phyloP scores from a whole-genome alignment of 2,113 vertebrate genomes.

The cat (Felis catus) region F.catus_Fca126_mat1.0 CM031415.1:119876501-119877000 shows the following conservation, averaged over 20 bases:
- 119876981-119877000: neutral
- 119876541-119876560: neutral
- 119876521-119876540: neutral
- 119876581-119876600: neutral
- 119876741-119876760: neutral
- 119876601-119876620: neutral
- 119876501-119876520: neutral
- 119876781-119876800: neutral
- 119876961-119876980: neutral
- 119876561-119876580: neutral
- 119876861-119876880: neutral
- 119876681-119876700: neutral
- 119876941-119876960: neutral
- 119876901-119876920: neutral
- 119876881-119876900: neutral
- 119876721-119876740: neutral
- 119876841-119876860: neutral
- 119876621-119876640: neutral
- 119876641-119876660: neutral
- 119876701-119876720: neutral
- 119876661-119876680: neutral
- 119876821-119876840: neutral
- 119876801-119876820: neutral
- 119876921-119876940: neutral
- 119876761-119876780: neutral